phyloP scores from a whole-genome alignment of 2,888 invertebrate species.

The Dolichopus griseipennis region DNA sequence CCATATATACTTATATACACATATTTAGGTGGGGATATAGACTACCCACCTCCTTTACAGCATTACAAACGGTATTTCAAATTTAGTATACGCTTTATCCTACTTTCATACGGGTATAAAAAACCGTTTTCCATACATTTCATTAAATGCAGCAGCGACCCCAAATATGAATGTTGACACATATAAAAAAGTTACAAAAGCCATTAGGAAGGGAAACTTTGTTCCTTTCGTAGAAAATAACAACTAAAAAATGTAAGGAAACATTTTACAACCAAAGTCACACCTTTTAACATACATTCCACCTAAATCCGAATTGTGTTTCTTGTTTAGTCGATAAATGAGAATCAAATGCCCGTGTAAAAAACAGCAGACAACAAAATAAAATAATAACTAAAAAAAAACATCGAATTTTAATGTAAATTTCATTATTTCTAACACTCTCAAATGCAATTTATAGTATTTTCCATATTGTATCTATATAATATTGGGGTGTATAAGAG shows the following conservation, averaged over 20 bases:
- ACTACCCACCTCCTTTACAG: no score
- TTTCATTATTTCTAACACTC: neutral
- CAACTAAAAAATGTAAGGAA: neutral
- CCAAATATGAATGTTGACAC: neutral
- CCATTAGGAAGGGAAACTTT: neutral
- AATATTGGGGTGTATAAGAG: neutral
- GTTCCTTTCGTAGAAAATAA: neutral
- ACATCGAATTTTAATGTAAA: neutral
- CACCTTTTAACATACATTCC: neutral
- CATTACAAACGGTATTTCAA: no score
- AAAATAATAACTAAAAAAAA: neutral
- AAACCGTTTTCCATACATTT: neutral
- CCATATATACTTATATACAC: no score
- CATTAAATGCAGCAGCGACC: neutral
- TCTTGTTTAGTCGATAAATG: neutral
- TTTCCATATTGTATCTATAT: neutral
- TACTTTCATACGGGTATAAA: no score
- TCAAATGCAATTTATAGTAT: neutral
- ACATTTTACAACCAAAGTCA: neutral
- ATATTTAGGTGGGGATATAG: no score
- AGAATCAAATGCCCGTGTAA: conserved; percentile 2
- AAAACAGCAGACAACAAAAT: no score
- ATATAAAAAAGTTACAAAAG: neutral
- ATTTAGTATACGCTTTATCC: no score
- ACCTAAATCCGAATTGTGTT: neutral